phyloP scores from a whole-genome alignment of 2,888 invertebrate genomes.

The Tachina grossa region DNA sequence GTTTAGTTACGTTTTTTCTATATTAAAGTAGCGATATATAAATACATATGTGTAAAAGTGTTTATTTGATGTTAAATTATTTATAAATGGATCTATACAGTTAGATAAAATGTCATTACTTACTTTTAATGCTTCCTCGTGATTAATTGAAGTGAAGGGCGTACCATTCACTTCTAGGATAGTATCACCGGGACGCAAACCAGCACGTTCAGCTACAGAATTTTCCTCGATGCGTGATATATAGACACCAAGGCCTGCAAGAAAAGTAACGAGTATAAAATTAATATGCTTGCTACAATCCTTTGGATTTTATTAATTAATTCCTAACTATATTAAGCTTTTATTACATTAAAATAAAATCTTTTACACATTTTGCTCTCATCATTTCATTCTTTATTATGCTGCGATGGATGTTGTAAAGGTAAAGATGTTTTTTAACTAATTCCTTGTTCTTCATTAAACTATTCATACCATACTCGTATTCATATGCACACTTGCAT shows the following conservation, averaged over 20 bases:
- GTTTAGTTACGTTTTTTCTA: no score
- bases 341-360: no score
- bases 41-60: not conserved
- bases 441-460: not conserved
- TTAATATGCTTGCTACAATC: not conserved
- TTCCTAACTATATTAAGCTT: no score
- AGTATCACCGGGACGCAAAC: slow-evolving; percentile 95
- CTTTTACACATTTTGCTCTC: not conserved
- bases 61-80: not conserved
- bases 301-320: no score
- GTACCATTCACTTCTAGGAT: slow-evolving; percentile 97
- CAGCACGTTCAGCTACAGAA: slow-evolving; percentile 94
- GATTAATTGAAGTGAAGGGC: slow-evolving; percentile 95
- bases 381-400: not conserved
- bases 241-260: slow-evolving; percentile 92
- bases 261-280: not conserved
- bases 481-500: not conserved
- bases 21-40: no score
- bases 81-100: not conserved
- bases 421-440: not conserved
- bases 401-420: not conserved
- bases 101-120: slow-evolving; percentile 69
- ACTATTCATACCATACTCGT: not conserved
- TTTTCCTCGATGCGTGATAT: slow-evolving; percentile 95
- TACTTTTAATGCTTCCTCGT: slow-evolving; percentile 96